Conservation (phyloP, 2,888 invertebrate genomes). For the Chydorus sphaericus region DNA sequence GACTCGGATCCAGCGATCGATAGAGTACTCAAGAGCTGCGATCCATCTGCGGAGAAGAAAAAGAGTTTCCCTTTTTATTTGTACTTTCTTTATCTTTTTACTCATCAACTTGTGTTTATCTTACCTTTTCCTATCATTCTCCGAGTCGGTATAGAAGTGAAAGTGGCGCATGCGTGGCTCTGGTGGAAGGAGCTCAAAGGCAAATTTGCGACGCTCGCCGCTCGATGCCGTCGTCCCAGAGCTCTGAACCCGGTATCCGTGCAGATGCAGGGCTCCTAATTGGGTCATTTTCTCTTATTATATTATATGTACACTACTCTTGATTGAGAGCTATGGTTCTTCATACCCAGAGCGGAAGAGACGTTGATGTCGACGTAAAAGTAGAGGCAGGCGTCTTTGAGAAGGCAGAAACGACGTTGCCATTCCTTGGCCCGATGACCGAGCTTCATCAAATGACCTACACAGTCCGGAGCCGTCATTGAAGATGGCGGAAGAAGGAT, state of each 20-base stretch:
- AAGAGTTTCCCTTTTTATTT: too few relatives aligned
- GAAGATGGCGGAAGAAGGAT: constrained; percentile 64
- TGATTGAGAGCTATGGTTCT: too few relatives aligned
- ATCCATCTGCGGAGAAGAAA: constrained; percentile 56
- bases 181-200: constrained; percentile 80
- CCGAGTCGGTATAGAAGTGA: constrained; percentile 83
- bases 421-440: constrained; percentile 55
- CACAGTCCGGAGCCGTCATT: constrained; percentile 73
- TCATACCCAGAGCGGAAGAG: constrained; percentile 70
- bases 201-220: constrained; percentile 26
- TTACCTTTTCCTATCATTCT: constrained; percentile 86
- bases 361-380: constrained; percentile 81
- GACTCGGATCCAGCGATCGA: constrained; percentile 58
- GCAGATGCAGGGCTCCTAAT: constrained; percentile 80
- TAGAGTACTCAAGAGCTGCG: constrained; percentile 83
- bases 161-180: constrained; percentile 74
- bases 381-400: constrained; percentile 88
- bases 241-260: constrained; percentile 82
- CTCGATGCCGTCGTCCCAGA: constrained; percentile 62
- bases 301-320: background rate
- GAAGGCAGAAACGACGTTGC: constrained; percentile 81
- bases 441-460: constrained; percentile 79
- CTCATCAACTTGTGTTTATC: too few relatives aligned
- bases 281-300: too few relatives aligned
- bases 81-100: too few relatives aligned